Conservation (phyloP, 1,140 invertebrate genomes). For the Myzus persicae region DNA sequence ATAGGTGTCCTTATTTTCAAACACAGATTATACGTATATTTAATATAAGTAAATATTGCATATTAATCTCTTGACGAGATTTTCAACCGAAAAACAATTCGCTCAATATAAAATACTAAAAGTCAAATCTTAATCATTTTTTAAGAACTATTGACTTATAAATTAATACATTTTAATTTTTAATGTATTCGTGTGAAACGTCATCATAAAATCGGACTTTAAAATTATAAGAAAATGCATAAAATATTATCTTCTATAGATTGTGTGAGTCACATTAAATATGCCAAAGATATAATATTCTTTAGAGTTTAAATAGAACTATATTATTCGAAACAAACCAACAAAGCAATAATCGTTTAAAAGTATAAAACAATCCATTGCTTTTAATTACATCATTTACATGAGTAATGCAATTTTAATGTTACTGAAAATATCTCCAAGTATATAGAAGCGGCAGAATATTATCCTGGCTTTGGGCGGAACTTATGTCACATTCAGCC, state of each 20-base stretch:
- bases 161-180: neutral
- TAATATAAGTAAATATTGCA: too few relatives aligned
- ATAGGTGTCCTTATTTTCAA: neutral
- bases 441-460: neutral
- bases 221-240: neutral
- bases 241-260: neutral
- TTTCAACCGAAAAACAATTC: too few relatives aligned
- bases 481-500: neutral
- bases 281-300: neutral
- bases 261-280: neutral
- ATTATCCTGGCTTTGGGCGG: neutral
- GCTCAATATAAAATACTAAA: too few relatives aligned
- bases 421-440: conserved; percentile 15
- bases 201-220: neutral
- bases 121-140: neutral
- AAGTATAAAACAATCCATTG: conserved; percentile 12
- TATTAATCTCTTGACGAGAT: too few relatives aligned
- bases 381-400: conserved; percentile 19
- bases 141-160: neutral
- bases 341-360: neutral
- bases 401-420: conserved; percentile 27
- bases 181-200: neutral
- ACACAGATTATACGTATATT: neutral
- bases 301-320: neutral
- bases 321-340: neutral